Conservation (phyloP, 1,140 invertebrate species). For the Drosophila gunungcola region DNA sequence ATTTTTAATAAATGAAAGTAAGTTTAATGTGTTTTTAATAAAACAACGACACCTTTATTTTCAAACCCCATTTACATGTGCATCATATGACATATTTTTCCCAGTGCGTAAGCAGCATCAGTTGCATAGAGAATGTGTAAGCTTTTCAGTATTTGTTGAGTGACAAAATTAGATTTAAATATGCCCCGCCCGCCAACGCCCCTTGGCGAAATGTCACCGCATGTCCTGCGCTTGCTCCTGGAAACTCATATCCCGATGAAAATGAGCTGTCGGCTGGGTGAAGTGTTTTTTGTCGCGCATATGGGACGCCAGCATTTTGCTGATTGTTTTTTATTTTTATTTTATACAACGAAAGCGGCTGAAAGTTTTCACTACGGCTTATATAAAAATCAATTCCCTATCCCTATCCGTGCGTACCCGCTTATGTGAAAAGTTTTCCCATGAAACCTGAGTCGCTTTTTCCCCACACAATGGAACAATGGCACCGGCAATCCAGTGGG, state of each 20-base stretch:
- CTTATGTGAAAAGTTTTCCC: conserved; percentile 73
- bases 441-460: conserved; percentile 57
- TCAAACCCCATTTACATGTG: too few relatives aligned
- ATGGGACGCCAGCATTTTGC: conserved; percentile 35
- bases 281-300: conserved; percentile 32
- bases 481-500: neutral
- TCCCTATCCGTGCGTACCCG: conserved; percentile 39
- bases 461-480: conserved; percentile 22
- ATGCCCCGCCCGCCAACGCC: conserved; percentile 59
- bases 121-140: conserved; percentile 36
- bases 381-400: conserved; percentile 69
- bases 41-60: neutral
- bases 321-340: conserved; percentile 49
- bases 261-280: conserved; percentile 63
- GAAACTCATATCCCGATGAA: conserved; percentile 40
- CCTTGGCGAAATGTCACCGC: conserved; percentile 70
- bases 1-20: too few relatives aligned
- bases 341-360: conserved; percentile 22
- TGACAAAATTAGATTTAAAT: conserved; percentile 83
- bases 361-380: conserved; percentile 12
- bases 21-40: too few relatives aligned
- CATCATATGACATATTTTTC: neutral
- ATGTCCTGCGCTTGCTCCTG: conserved; percentile 54
- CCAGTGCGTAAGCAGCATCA: conserved; percentile 23
- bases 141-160: conserved; percentile 66